Base-by-base conservation (phyloP, 2,113 vertebrate genomes). In the Cygnus buccinator region DNA sequence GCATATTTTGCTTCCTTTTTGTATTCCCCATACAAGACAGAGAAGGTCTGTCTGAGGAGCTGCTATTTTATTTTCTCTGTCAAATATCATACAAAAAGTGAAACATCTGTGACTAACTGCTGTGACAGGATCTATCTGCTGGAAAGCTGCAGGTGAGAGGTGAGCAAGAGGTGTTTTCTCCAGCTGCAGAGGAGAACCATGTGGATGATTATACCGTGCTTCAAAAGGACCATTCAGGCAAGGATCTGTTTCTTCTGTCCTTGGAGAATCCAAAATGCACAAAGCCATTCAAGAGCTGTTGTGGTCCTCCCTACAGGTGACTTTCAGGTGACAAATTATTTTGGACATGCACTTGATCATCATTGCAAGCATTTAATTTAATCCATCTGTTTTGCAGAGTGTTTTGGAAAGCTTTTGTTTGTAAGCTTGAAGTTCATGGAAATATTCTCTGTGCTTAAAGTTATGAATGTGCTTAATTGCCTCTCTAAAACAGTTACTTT, bases 261-360 rank as follows among this genome's bases (percentile, higher is more conserved):
- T 57, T 41, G 9, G n/a, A 68, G 55, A 82, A 55, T 44, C 14
- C 50, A n/a, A 75, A 84, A 61, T 9, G 6, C 12, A 35, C 9
- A 29, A 58, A 52, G 3, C 16, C 79, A 11, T 62, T 72, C 28
- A 87, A 78, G 29, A 85, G 11, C 21, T 82, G 14, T 35, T 33
- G 17, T 0, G 0, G 1, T 50, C 67, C 16, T 72, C n/a, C 2
- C 2, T 50, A 63, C 7, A 67, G 43, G 31, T 68, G 20, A 2
- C 1, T 86, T 86, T 86, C 50, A 54, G 59, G 13, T 70, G 39
- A 31, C 28, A 52, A 57, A 48, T 54, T 80, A 26, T 72, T 73
- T 39, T 1, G 2, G 29, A 66, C 11, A 57, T 50, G 11, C 50
- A 55, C 13, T 63, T 66, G 13, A 67, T 59, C 31, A 55, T 35